phyloP scores from a whole-genome alignment of 2,797 vertebrate genomes.

The Ceryle rudis region DNA sequence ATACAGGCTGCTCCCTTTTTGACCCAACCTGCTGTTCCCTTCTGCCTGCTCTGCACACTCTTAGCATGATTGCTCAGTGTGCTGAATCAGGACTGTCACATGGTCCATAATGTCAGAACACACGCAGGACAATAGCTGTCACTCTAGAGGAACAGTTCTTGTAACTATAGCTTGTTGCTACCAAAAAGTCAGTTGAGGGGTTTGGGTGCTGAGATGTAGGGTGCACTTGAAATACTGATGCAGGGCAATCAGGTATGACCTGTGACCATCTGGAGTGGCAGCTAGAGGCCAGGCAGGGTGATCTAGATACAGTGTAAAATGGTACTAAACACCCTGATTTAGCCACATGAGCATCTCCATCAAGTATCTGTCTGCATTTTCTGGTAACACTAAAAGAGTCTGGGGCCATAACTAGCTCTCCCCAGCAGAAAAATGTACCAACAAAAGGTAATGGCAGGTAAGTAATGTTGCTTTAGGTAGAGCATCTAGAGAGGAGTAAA shows the following conservation, averaged over 20 bases:
- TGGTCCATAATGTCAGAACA: neutral
- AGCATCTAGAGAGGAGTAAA: neutral
- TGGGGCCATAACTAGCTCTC: neutral
- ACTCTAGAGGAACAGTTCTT: neutral
- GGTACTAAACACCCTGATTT: neutral
- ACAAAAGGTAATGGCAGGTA: neutral
- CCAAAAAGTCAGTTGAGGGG: neutral
- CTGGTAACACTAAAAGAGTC: neutral
- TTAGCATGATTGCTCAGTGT: neutral
- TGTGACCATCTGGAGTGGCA: neutral
- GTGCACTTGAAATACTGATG: fast-evolving
- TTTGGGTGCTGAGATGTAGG: fast-evolving
- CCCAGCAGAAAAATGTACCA: neutral
- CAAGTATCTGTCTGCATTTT: neutral
- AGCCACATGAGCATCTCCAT: neutral
- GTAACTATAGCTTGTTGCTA: neutral
- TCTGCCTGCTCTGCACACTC: neutral
- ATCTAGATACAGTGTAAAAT: neutral
- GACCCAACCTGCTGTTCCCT: neutral
- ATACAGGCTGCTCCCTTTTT: neutral
- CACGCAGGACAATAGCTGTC: neutral
- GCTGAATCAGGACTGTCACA: neutral
- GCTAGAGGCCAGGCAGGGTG: neutral
- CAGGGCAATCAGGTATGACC: neutral
- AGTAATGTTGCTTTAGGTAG: neutral